A percentile compares a stretch with the other conserved stretches of the same genome.
Conservation (phyloP, 1,140 invertebrate species). For the Nomia melanderi region DNA sequence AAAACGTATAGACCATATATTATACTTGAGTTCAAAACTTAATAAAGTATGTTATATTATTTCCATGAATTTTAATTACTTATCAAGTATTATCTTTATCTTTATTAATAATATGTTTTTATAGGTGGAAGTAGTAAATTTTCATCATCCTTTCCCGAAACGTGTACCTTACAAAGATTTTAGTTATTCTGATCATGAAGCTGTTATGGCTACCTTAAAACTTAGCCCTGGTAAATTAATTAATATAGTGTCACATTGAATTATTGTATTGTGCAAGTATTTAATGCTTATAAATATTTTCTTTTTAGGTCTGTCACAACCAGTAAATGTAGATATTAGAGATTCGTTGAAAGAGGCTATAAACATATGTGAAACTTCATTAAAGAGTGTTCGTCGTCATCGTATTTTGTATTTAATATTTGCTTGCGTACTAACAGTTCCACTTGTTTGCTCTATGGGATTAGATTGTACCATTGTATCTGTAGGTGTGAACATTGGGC, state of each 20-base stretch:
- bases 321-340: constrained; percentile 67
- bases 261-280: constrained; percentile 7
- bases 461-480: constrained; percentile 70
- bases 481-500: constrained; percentile 77
- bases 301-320: constrained; percentile 53
- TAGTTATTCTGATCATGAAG: constrained; percentile 96
- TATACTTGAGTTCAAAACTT: constrained; percentile 84
- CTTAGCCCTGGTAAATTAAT: constrained; percentile 75
- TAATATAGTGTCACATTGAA: constrained; percentile 6
- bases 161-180: constrained; percentile 87
- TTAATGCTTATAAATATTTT: constrained; percentile 24
- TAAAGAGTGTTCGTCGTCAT: constrained; percentile 81
- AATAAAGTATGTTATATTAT: constrained; percentile 77
- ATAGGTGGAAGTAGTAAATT: constrained; percentile 84
- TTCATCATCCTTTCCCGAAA: constrained; percentile 87
- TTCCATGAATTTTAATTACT: constrained; percentile 31
- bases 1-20: constrained; percentile 95
- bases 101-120: constrained; percentile 24
- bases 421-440: constrained; percentile 78
- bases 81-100: not conserved
- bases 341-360: constrained; percentile 84
- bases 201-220: constrained; percentile 86
- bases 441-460: constrained; percentile 79
- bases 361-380: constrained; percentile 83
- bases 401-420: constrained; percentile 84